Conservation (phyloP, 2,797 vertebrate species). For the Takifugu ocellatus region DNA sequence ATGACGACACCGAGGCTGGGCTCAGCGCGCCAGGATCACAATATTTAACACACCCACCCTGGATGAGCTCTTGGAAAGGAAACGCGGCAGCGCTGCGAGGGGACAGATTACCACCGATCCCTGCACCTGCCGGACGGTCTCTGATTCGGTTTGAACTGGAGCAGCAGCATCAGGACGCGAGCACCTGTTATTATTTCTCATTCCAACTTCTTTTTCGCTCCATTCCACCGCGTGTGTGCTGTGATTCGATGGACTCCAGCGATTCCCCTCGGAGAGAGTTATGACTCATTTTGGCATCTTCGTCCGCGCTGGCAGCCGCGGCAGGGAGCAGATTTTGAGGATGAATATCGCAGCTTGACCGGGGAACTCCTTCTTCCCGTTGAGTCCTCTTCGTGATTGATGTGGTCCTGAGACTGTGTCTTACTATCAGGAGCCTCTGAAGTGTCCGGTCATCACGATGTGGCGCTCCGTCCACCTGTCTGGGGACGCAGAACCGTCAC, state of each 20-base stretch:
- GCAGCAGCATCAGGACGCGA: constrained; percentile 40
- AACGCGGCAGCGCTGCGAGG: constrained; percentile 44
- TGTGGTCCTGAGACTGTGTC: constrained; percentile 25
- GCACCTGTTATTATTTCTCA: constrained; percentile 33
- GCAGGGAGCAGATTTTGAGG: constrained; percentile 55
- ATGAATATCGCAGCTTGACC: constrained; percentile 50
- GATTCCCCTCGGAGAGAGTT: constrained; percentile 33
- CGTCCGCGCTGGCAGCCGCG: constrained; percentile 39
- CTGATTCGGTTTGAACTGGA: constrained; percentile 30
- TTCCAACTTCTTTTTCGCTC: neutral
- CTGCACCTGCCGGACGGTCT: constrained; percentile 71
- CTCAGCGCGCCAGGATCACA: constrained; percentile 78
- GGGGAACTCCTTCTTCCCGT: constrained; percentile 8
- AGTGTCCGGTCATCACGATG: constrained; percentile 25
- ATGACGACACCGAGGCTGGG: constrained; percentile 90
- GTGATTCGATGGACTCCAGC: constrained; percentile 20
- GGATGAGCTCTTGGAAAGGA: constrained; percentile 56
- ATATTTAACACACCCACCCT: constrained; percentile 89
- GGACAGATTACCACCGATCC: constrained; percentile 55
- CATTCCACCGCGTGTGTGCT: neutral
- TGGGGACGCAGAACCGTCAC: constrained; percentile 29
- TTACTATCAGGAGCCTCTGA: constrained; percentile 33
- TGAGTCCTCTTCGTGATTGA: constrained; percentile 11
- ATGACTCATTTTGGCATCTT: constrained; percentile 41
- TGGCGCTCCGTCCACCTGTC: constrained; percentile 46